Base-by-base conservation (phyloP, 2,113 vertebrate species). In the Leuciscus idus region DNA sequence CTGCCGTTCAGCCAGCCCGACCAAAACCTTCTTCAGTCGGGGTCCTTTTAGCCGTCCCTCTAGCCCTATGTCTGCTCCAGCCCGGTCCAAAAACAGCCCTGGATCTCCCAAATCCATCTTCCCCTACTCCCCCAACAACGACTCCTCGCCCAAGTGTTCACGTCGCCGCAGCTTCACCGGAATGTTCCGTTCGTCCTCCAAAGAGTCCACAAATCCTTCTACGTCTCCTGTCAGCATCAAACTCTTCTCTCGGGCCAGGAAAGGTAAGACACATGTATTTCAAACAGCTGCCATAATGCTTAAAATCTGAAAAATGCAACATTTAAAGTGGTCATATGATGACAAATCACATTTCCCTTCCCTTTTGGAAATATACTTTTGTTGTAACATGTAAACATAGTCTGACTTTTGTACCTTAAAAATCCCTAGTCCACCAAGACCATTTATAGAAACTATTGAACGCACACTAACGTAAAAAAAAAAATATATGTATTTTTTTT, bases 131-230 rank as follows among this genome's bases (percentile, higher is more conserved):
- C 92, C 94, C 4, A 94, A 95, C 86, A 96, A 96, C 89, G 96
- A 97, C 86, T 96, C 97, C 11, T 95, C 97, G 0, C 95, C 96
- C 6, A 96, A 95, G 86, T 95, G 97, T 2, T 95, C 96, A 1
- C 96, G 96, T 23, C 97, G 97, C 80, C 94, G 97, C 94, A 98
- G 97, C 91, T 98, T 98, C 94, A 97, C 95, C 15, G 97, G 97
- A 68, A 97, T 98, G 93, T 98, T 98, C 92, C 95, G 96, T 88
- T 97, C 96, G 1, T 95, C 97, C 1, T 97, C 96, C 92, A 96
- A 95, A 92, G 97, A 98, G 33, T 96, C 96, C 70, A 75, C 90
- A 11, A 94, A 93, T 90, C 77, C 66, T 30, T 83, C 96, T 83
- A 94, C 97, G 85, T 97, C 97, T 5, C 95, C 97, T 0, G 94